A percentile compares a stretch with the other conserved stretches of the same genome.
These are phyloP conservation scores for Lepus americanus DNA, from an alignment of 2,113 vertebrate genomes.

Conservation along the genomic window DNA sequence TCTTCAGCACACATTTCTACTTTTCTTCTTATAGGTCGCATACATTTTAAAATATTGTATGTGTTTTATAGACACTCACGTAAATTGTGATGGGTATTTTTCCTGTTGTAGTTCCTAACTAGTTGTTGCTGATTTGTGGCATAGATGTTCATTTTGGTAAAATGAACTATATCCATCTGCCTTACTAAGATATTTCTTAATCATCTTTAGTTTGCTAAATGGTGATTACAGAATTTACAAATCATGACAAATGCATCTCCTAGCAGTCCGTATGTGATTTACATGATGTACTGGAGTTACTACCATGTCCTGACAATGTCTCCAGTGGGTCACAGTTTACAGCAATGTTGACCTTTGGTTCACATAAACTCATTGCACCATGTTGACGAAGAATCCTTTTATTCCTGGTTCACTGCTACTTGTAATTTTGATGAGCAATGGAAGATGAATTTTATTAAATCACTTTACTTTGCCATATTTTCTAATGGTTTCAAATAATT, in stretches of 20 bases:
- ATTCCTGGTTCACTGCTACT: neutral
- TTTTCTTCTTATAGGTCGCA: neutral
- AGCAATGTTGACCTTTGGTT: neutral
- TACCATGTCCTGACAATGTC: neutral
- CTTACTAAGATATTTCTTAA: neutral
- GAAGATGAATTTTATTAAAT: slow-evolving; percentile 30
- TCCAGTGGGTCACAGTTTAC: neutral
- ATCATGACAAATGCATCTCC: neutral
- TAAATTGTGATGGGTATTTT: neutral
- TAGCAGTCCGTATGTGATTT: too few relatives aligned
- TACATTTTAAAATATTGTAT: slow-evolving; percentile 12
- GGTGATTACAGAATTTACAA: slow-evolving; percentile 1
- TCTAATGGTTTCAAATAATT: neutral
- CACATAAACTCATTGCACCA: neutral
- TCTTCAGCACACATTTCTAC: slow-evolving; percentile 1
- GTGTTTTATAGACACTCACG: neutral
- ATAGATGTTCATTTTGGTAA: neutral
- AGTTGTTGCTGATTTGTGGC: neutral
- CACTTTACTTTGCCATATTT: neutral
- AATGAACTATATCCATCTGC: neutral
- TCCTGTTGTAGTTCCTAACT: neutral
- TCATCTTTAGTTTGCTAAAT: slow-evolving; percentile 5
- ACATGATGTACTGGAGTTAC: too few relatives aligned
- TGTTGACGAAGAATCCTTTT: neutral
- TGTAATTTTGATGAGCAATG: neutral